Base-by-base conservation (phyloP, 2,888 invertebrate species). In the Drosophila gaucha region DNA sequence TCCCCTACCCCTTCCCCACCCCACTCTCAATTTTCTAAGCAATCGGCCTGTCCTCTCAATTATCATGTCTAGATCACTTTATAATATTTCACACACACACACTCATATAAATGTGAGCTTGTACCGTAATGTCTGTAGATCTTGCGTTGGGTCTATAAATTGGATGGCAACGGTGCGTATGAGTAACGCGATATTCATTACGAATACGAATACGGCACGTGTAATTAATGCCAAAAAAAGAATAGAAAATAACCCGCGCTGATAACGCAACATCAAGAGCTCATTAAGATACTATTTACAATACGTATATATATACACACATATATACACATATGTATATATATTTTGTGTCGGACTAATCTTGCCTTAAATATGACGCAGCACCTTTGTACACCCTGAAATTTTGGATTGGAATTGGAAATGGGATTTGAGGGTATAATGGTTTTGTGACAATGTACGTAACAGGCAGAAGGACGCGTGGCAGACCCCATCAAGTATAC, bases 91-190 rank as follows among this genome's bases (percentile, higher is more conserved):
- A 24, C 22, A 14, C 28, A 46, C 30, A 55, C 22, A 41, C 30
- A 28, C 22, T 5, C 22, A 20, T 14, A 6, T 10, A 10, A 3
- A 20, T n/a, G 18, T 8, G 12, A 2, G 43, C 9, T 10, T 30
- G 14, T 10, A 26, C 9, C 16, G 58, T 64, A 50, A 55, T 54
- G 54, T 30, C 51, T 30, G 31, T 30, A 28, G 20, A 10, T 35
- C 70, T 71, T 67, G 57, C 72, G 72, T 62, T 62, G 33, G 47
- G 55, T 41, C 16, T 28, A 24, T 36, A 55, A 44, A 62, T 55
- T 10, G 43, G 58, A 52, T 67, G 60, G 74, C 83, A 79, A 77
- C 67, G 52, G 63, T 58, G 74, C 74, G 77, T 74, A 80, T 80
- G 80, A 76, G 79, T 80, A 82, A 80, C 64, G 24, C 49, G 36